Evolutionary conservation across 1,140 invertebrate genomes (phyloP).

Genomic region (Druon quercuslanigerum): DNA sequence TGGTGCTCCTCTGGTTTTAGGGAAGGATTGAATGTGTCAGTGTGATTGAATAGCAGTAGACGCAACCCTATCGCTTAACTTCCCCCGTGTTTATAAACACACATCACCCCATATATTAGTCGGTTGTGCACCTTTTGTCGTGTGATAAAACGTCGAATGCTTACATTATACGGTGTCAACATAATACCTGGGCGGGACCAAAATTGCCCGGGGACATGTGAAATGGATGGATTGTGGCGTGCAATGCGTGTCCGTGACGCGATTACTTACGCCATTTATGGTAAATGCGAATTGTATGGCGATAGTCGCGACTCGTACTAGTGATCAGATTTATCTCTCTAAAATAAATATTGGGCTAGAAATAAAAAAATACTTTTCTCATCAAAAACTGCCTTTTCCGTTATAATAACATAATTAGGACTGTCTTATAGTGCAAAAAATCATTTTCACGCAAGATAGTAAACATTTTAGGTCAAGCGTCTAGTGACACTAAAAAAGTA

Average conservation of each 20-base stretch:
- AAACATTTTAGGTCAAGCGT: too few species aligned
- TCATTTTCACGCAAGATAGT: too few species aligned
- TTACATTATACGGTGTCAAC: conserved; percentile 46
- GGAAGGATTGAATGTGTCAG: not conserved
- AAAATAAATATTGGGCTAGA: too few species aligned
- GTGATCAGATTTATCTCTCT: not conserved
- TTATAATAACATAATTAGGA: too few species aligned
- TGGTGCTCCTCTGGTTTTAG: not conserved
- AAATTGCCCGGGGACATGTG: conserved; percentile 35
- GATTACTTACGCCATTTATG: conserved; percentile 59
- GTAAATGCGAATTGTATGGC: conserved; percentile 44
- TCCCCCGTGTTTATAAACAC: conserved; percentile 57
- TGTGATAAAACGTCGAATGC: conserved; percentile 33
- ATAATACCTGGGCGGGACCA: conserved; percentile 48
- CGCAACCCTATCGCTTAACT: conserved; percentile 25
- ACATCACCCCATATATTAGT: conserved; percentile 56
- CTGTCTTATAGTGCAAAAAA: too few species aligned
- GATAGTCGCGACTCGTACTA: not conserved
- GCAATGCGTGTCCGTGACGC: conserved; percentile 53
- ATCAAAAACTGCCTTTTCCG: too few species aligned
- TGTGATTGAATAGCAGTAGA: not conserved
- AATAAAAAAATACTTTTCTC: too few species aligned
- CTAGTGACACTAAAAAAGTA: too few species aligned
- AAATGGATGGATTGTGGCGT: conserved; percentile 48
- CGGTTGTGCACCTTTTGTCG: conserved; percentile 57